phyloP scores from a whole-genome alignment of 2,113 vertebrate species.

The Rattus rattus region DNA sequence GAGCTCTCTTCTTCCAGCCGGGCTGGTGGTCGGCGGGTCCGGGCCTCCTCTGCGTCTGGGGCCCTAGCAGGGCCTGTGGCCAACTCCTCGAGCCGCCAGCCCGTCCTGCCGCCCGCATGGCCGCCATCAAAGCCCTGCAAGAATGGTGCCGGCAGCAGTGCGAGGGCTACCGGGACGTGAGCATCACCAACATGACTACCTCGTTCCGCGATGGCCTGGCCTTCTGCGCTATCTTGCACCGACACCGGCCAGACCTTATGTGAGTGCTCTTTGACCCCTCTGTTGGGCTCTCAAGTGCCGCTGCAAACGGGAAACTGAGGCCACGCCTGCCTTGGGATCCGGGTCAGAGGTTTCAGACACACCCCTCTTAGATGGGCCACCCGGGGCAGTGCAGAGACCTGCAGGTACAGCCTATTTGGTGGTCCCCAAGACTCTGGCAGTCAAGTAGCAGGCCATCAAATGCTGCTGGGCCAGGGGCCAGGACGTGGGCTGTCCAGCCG shows the following conservation, averaged over 20 bases:
- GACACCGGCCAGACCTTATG: slow-evolving; percentile 96
- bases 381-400: too few species aligned
- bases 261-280: slow-evolving; percentile 86
- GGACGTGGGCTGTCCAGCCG: neutral
- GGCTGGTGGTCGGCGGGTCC: neutral
- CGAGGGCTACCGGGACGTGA: slow-evolving; percentile 94
- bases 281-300: too few species aligned
- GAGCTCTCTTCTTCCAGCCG: neutral
- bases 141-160: slow-evolving; percentile 95
- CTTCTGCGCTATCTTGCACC: slow-evolving; percentile 97
- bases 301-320: slow-evolving; percentile 11
- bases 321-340: neutral
- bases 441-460: neutral
- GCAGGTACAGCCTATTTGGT: neutral
- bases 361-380: neutral
- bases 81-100: neutral
- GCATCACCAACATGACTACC: slow-evolving; percentile 96
- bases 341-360: neutral
- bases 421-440: neutral
- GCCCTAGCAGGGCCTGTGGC: neutral
- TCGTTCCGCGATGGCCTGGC: slow-evolving; percentile 97
- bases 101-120: slow-evolving; percentile 85
- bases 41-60: neutral
- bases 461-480: neutral
- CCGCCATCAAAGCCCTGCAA: slow-evolving; percentile 94